Evolutionary conservation across 2,888 invertebrate genomes (phyloP).

Genomic region (Scaptodrosophila latifasciaeformis): DNA sequence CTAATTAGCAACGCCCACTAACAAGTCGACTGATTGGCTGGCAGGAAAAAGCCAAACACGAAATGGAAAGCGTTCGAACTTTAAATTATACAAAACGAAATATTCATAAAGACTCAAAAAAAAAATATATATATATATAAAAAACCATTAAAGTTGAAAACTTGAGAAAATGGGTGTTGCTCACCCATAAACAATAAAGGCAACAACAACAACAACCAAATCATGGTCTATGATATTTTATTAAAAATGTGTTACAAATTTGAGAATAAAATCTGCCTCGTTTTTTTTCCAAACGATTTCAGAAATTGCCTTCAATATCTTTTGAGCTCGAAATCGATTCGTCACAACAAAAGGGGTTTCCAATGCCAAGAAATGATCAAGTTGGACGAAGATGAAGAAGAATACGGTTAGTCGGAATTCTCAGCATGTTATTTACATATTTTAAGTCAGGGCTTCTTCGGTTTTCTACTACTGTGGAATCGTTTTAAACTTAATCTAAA

Average conservation of each 20-base stretch:
- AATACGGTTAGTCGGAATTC: conserved; percentile 17
- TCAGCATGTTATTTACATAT: conserved; percentile 62
- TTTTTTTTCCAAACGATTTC: background rate
- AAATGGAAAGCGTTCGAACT: conserved; percentile 58
- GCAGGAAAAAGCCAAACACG: conserved; percentile 9
- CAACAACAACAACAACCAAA: conserved; percentile 1
- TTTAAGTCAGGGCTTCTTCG: conserved; percentile 35
- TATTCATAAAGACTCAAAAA: too few species aligned
- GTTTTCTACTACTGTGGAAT: conserved; percentile 24
- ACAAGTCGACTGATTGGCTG: conserved; percentile 37
- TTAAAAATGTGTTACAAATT: conserved; percentile 45
- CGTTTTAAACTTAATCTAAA: conserved; percentile 62
- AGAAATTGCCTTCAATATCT: conserved; percentile 46
- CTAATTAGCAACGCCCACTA: conserved; percentile 68
- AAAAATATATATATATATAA: too few species aligned
- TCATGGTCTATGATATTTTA: conserved; percentile 3
- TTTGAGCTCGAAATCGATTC: conserved; percentile 60
- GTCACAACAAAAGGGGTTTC: conserved; percentile 54
- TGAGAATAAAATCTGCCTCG: too few species aligned
- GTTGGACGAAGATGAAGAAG: conserved; percentile 15
- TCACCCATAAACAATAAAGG: conserved; percentile 47
- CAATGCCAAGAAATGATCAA: conserved; percentile 53
- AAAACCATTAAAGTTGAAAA: conserved; percentile 60
- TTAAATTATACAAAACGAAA: conserved; percentile 45
- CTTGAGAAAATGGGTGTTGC: conserved; percentile 62